Evolutionary conservation across 2,113 vertebrate species (phyloP), one percentile per base, ranked within the genome.

Genomic region (Engraulis encrasicolus): DNA sequence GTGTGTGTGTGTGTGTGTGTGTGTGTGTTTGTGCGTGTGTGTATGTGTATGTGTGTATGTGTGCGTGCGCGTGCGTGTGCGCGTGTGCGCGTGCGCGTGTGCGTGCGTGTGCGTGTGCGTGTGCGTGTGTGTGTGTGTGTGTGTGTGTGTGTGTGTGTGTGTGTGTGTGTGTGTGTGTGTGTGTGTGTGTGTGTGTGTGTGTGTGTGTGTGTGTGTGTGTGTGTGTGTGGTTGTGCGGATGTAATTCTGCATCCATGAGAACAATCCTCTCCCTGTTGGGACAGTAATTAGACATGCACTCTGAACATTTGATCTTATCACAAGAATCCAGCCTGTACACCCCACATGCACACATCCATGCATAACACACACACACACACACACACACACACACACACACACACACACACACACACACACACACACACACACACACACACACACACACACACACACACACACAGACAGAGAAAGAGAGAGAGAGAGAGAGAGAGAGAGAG

Each of bases 371-470:
- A 38, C 38, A 50, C 58, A 52, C 54, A 74, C 83, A 77, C 17
- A 36, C 23, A 20, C 15, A 15, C 4, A 50, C 36, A 31, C 14
- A 37, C n/a, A 61, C 82, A 78, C 50, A 81, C 61, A 54, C n/a
- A 58, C 17, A 66, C 23, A 23, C 23, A 31, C 58, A 58, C 52
- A 58, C 19, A 58, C 52, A 58, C 18, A 19, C 18, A 81, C 66
- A 54, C 31, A 81, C n/a, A 78, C 78, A 66, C 52, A 74, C 49
- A 71, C 66, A 38, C 20, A 77, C 34, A 45, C 37, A 80, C 50
- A 27, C 27, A n/a, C n/a, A 23, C 54, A 50, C 79, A 78, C 23
- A 66, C 23, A 31, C 58, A 58, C 52, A 58, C 19, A 58, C 52
- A 52, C 6, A 52, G 14, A 81, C 61, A 52, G 3, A 58, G 19